Conservation (phyloP, 30 jellyfish, hydroid and myxozoan genomes). For the Haliclystus octoradiatus region DNA sequence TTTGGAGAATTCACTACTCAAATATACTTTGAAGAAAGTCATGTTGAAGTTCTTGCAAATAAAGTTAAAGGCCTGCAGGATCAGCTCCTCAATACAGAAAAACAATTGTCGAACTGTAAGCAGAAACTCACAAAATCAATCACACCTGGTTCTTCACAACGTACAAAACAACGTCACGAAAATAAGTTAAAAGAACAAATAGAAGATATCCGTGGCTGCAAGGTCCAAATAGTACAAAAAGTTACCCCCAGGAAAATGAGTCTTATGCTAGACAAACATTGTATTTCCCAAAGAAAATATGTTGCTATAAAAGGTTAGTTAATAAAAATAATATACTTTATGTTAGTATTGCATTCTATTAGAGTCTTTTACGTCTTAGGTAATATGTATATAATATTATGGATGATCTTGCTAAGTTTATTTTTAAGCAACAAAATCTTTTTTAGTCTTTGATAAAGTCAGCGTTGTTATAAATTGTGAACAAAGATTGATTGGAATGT, state of each 20-base stretch:
- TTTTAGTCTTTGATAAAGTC: too few species aligned
- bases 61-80: background rate
- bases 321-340: too few species aligned
- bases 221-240: too few species aligned
- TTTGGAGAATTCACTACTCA: background rate
- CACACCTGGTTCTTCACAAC: background rate
- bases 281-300: background rate
- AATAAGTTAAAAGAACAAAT: background rate
- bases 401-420: too few species aligned
- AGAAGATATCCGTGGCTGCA: background rate
- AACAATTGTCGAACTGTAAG: background rate
- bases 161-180: background rate
- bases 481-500: too few species aligned
- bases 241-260: background rate
- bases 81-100: background rate
- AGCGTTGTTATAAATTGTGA: too few species aligned
- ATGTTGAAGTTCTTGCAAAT: background rate
- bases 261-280: background rate
- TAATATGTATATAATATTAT: too few species aligned
- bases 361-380: too few species aligned
- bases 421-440: too few species aligned
- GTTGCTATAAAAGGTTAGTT: background rate
- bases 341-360: too few species aligned
- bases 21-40: background rate
- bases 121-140: background rate